Percentiles rank a stretch among this genome's conserved stretches.
Evolutionary conservation across 2,113 vertebrate species (phyloP).

Genomic region (Euleptes europaea): DNA sequence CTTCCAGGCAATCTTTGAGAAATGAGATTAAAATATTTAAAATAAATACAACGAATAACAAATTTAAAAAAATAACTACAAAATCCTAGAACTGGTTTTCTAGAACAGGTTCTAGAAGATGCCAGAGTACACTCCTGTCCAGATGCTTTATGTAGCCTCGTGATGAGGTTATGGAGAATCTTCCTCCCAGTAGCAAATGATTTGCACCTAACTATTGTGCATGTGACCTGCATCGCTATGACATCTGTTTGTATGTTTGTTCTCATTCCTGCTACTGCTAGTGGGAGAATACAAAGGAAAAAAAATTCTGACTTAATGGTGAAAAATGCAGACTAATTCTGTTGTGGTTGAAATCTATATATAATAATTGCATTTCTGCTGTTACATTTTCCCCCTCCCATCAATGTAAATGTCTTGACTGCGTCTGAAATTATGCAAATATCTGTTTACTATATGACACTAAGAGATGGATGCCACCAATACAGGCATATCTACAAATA

Average conservation of each 20-base stretch:
- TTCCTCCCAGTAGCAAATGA: background rate
- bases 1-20: too few relatives aligned
- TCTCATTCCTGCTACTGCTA: background rate
- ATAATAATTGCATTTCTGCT: background rate
- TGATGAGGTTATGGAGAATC: background rate
- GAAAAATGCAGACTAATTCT: background rate
- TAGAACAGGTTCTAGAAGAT: background rate
- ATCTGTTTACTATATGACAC: background rate
- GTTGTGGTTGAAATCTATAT: background rate
- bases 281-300: background rate
- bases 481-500: background rate
- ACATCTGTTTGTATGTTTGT: background rate
- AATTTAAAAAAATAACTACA: too few relatives aligned
- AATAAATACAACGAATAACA: too few relatives aligned
- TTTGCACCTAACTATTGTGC: background rate
- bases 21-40: too few relatives aligned
- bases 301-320: background rate
- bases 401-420: background rate
- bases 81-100: background rate
- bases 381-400: background rate
- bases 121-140: background rate
- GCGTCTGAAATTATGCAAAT: background rate
- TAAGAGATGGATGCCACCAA: background rate
- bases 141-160: background rate
- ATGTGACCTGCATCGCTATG: background rate